A percentile compares a stretch with the other conserved stretches of the same genome.
phyloP scores from a whole-genome alignment of 2,888 invertebrate species.

The Trachelus iudaicus region DNA sequence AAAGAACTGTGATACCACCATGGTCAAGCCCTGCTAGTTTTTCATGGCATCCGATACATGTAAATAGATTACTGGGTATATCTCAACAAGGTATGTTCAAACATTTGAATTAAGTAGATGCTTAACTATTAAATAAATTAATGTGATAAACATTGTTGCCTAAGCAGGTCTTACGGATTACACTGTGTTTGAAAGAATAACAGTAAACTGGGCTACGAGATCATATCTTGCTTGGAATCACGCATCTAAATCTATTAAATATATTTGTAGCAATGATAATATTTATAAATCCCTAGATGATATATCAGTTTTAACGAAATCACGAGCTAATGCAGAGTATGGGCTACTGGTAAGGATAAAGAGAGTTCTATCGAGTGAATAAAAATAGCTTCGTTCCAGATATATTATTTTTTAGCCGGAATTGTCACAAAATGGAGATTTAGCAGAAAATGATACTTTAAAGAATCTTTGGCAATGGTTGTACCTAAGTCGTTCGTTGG shows the following conservation, averaged over 20 bases:
- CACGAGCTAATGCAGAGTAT: constrained; percentile 78
- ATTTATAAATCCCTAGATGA: constrained; percentile 73
- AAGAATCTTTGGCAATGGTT: constrained; percentile 89
- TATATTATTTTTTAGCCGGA: constrained; percentile 70
- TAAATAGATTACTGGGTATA: constrained; percentile 80
- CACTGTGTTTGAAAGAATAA: constrained; percentile 83
- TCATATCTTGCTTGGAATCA: constrained; percentile 81
- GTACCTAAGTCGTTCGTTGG: constrained; percentile 76
- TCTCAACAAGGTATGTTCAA: constrained; percentile 52
- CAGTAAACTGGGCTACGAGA: constrained; percentile 82
- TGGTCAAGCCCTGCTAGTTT: constrained; percentile 73
- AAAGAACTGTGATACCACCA: constrained; percentile 71
- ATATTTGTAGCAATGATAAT: constrained; percentile 67
- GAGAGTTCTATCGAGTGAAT: constrained; percentile 7
- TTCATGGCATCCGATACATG: constrained; percentile 88
- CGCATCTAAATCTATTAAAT: constrained; percentile 75
- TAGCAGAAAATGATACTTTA: constrained; percentile 79
- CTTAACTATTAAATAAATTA: neutral
- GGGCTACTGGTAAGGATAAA: constrained; percentile 77
- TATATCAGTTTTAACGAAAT: constrained; percentile 79
- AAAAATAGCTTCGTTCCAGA: neutral
- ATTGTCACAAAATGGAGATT: constrained; percentile 81
- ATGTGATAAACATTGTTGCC: constrained; percentile 1
- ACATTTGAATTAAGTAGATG: neutral
- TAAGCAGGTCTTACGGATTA: constrained; percentile 73